phyloP scores from a whole-genome alignment of 1,140 invertebrate species.

The Apis florea region DNA sequence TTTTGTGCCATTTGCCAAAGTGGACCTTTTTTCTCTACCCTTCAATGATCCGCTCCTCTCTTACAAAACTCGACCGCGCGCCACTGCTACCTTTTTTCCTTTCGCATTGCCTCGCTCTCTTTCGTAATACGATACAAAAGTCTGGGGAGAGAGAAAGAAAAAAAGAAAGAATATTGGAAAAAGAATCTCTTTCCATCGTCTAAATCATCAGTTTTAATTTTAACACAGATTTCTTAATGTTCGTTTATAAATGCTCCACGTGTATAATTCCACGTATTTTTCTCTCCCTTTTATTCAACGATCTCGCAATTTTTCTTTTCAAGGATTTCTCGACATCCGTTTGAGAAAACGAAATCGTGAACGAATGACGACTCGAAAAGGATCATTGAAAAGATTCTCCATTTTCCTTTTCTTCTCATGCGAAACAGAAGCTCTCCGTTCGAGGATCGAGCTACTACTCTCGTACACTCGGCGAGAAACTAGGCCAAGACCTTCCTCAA shows the following conservation, averaged over 20 bases:
- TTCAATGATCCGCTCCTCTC: neutral
- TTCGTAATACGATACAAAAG: slow-evolving; percentile 48
- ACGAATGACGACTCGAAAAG: too few species aligned
- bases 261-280: too few species aligned
- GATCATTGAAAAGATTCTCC: too few species aligned
- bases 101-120: slow-evolving; percentile 18
- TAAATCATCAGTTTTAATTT: too few species aligned
- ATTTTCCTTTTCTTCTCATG: neutral
- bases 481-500: slow-evolving; percentile 28
- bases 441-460: neutral
- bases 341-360: neutral
- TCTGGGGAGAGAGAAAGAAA: neutral
- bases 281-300: too few species aligned
- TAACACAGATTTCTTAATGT: too few species aligned
- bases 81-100: slow-evolving; percentile 13
- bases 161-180: slow-evolving; percentile 19
- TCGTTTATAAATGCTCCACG: too few species aligned
- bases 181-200: neutral
- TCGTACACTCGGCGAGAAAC: neutral
- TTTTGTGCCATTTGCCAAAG: slow-evolving; percentile 35
- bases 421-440: neutral
- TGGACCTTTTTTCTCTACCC: slow-evolving; percentile 22
- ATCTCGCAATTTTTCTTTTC: too few species aligned
- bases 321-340: too few species aligned
- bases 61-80: slow-evolving; percentile 12